phyloP scores from a whole-genome alignment of 1,140 invertebrate genomes.

The Bombus sylvicola region DNA sequence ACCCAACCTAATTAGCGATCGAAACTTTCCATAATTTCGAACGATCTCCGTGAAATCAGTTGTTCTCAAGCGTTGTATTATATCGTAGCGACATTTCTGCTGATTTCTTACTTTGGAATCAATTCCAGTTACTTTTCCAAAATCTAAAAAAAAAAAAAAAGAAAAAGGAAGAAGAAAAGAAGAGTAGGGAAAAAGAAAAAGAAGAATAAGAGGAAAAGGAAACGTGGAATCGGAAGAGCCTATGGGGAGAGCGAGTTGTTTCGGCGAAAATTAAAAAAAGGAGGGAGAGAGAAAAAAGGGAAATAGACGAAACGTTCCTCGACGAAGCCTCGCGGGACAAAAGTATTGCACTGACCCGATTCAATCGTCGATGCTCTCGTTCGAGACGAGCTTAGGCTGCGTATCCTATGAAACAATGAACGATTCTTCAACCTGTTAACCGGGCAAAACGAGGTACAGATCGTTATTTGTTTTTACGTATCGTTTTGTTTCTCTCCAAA shows the following conservation, averaged over 20 bases:
- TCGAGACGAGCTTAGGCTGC: background rate
- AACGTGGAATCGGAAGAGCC: background rate
- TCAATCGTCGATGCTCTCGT: conserved; percentile 12
- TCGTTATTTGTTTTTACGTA: background rate
- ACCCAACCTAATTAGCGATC: conserved; percentile 16
- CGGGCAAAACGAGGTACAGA: background rate
- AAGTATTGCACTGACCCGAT: conserved; percentile 29
- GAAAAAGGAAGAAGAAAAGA: background rate
- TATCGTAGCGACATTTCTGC: too few relatives aligned
- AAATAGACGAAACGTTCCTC: background rate
- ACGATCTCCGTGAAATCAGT: conserved; percentile 6
- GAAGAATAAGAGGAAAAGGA: background rate
- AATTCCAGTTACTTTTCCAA: background rate
- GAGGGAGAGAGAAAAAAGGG: too few relatives aligned
- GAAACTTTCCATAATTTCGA: background rate
- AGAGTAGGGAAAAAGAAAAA: too few relatives aligned
- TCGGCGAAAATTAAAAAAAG: background rate
- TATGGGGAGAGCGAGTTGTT: background rate
- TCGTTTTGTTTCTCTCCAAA: background rate
- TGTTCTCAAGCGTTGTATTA: background rate
- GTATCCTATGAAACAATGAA: conserved; percentile 8
- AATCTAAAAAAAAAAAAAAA: background rate
- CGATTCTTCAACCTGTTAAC: background rate
- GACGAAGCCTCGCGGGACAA: background rate
- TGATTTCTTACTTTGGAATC: too few relatives aligned